A percentile compares a stretch with the other conserved stretches of the same genome.
These are phyloP conservation scores for Carettochelys insculpta DNA, from an alignment of 2,113 vertebrate species.

Conservation along the genomic window DNA sequence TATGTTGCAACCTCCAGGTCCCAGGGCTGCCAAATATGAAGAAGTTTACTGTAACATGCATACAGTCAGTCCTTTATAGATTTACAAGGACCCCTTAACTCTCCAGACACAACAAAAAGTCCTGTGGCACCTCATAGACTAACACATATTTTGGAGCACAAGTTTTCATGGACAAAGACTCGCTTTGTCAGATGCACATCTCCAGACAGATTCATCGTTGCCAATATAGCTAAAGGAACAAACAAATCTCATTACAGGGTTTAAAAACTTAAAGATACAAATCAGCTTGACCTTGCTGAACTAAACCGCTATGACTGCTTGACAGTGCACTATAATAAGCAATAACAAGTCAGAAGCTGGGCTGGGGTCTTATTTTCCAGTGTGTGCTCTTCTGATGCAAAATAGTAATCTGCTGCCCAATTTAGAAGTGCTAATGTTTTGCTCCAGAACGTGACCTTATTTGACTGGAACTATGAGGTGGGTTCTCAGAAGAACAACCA, in stretches of 20 bases:
- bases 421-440: background rate
- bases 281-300: background rate
- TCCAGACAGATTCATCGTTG: background rate
- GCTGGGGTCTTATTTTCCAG: background rate
- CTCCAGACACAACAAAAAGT: too few relatives aligned
- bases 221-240: background rate
- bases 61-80: rapidly evolving
- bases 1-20: too few relatives aligned
- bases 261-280: background rate
- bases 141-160: too few relatives aligned
- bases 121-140: too few relatives aligned
- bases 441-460: background rate
- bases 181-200: too few relatives aligned
- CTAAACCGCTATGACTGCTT: background rate
- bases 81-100: rapidly evolving
- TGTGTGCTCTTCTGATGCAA: background rate
- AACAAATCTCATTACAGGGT: background rate
- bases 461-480: background rate
- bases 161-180: too few relatives aligned
- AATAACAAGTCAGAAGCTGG: background rate
- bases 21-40: too few relatives aligned
- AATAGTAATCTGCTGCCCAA: background rate
- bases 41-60: too few relatives aligned
- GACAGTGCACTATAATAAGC: background rate
- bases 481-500: background rate